Base-by-base conservation (phyloP, 2,113 vertebrate genomes). In the Egretta garzetta region DNA sequence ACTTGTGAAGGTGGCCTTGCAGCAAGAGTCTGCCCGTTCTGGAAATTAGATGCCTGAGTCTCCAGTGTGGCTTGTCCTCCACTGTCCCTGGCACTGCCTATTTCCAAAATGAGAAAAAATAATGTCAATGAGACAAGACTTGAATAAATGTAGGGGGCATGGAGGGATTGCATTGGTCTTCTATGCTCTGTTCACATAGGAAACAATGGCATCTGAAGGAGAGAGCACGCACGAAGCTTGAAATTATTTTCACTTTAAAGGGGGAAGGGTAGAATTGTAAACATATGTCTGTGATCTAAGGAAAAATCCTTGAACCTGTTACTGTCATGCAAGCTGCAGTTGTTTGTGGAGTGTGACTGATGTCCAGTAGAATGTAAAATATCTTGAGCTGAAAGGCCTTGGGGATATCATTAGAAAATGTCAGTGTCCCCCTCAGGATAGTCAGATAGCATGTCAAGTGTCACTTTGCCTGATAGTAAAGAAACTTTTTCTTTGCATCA, bases 281-380 rank as follows among this genome's bases (percentile, higher is more conserved):
- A 97, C 94, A 95, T 87, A 66, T 80, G 93, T 96, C 94, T 90
- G 68, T 96, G 94, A 95, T 95, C 96, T 94, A 16, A 94, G 90
- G 94, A 97, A 94, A 96, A 96, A 94, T 97, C 95, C 92, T 97
- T 97, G 96, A 97, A 98, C 96, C 96, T 98, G 97, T 98, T 97
- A 90, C 97, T 98, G 97, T 97, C 97, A 97, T 94, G 95, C 94
- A 98, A 88, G 94, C 96, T 92, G 95, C 94, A 92, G 96, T 96
- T 97, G 95, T 97, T 96, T 97, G 94, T 94, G 90, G 96, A 97
- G 94, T 94, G 83, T 98, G 97, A 97, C 95, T 92, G 89, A 94
- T 96, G 95, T 93, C 95, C 97, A 97, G 91, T 45, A 97, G 96
- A 97, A 98, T 97, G 97, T 97, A 80, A 97, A 97, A 91, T 96